Evolutionary conservation across 2,888 invertebrate genomes (phyloP), one percentile per base, ranked within the genome.

Genomic region (Biston betularia): DNA sequence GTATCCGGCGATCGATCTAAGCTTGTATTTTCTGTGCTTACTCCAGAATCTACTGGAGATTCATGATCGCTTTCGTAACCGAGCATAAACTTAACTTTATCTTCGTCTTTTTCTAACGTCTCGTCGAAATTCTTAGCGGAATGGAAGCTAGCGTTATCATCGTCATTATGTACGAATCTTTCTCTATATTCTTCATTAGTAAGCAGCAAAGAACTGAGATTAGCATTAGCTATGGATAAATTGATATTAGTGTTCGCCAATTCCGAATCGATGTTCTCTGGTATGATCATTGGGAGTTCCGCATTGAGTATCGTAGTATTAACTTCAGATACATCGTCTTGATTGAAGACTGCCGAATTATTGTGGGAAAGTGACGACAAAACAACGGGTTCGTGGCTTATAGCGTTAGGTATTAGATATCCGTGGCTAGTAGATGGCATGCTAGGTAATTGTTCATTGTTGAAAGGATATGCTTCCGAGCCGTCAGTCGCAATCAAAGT

Each of bases 11-110:
- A 95, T 78, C 95, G 88, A 82, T 95, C 95, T 79, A 96, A 86
- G 76, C 96, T 96, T 40, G 96, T 96, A 72, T 96, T 96, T 83
- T 96, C 96, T 34, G 96, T 96, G 79, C 96, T 96, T 57, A 96
- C 95, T 0, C 96, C 96, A 0, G 96, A 96, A 82, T 96, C 96
- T 0, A 75, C 91, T 0, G 93, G 89, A 45, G 92, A 92, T 70
- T 92, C 91, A 67, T 92, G 92, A 10, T 94, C 94, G 65, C 93
- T 94, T 45, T 94, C 94, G 46, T 94, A 93, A 4, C 93, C 94
- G 55, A 94, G 78, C 86, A 92, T 89, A 72, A 94, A 94, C 72
- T 91, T 92, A 14, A 93, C 90, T 71, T 85, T 86, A 24, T 89
- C 89, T 1, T 88, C 87, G 3, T 79, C 85, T 71, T 69, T 83